Evolutionary conservation across 2,888 invertebrate species (phyloP).

Genomic region (Pollenia labialis): DNA sequence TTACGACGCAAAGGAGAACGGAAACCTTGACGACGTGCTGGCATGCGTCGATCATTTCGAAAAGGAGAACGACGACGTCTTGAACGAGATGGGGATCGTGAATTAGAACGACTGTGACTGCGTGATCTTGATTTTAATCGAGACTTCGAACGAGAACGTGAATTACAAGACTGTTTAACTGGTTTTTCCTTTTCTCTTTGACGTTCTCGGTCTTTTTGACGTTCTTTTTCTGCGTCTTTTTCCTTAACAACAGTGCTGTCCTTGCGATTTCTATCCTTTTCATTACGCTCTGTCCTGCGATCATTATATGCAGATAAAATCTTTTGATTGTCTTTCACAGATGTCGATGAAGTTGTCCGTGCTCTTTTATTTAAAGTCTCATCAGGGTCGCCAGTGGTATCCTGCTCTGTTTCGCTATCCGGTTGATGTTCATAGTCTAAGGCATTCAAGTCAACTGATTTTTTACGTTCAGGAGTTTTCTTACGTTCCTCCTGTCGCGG

Average conservation of each 20-base stretch:
- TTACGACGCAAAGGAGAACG: slow-evolving; percentile 80
- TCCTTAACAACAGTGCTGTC: slow-evolving; percentile 38
- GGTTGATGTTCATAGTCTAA: slow-evolving; percentile 89
- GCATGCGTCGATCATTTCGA: slow-evolving; percentile 78
- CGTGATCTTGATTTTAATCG: slow-evolving; percentile 66
- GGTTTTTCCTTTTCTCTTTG: slow-evolving; percentile 72
- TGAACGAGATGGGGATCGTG: slow-evolving; percentile 76
- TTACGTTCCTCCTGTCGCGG: slow-evolving; percentile 66
- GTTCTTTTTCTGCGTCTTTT: slow-evolving; percentile 44
- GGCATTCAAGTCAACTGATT: slow-evolving; percentile 88
- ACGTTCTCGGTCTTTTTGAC: slow-evolving; percentile 85
- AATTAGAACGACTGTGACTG: slow-evolving; percentile 73
- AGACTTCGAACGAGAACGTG: slow-evolving; percentile 67
- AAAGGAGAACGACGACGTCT: slow-evolving; percentile 77
- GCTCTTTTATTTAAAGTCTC: slow-evolving; percentile 25
- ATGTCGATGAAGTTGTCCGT: slow-evolving; percentile 21
- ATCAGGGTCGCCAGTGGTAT: slow-evolving; percentile 58
- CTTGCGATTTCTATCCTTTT: slow-evolving; percentile 57
- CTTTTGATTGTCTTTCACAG: slow-evolving; percentile 45
- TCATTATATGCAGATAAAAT: slow-evolving; percentile 42
- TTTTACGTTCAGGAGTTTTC: slow-evolving; percentile 78
- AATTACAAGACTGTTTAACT: slow-evolving; percentile 61
- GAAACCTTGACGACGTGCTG: slow-evolving; percentile 77
- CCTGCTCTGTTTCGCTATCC: slow-evolving; percentile 83
- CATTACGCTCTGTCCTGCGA: slow-evolving; percentile 44